Evolutionary conservation across 2,797 vertebrate species (phyloP).

Genomic region (Takifugu rubripes): DNA sequence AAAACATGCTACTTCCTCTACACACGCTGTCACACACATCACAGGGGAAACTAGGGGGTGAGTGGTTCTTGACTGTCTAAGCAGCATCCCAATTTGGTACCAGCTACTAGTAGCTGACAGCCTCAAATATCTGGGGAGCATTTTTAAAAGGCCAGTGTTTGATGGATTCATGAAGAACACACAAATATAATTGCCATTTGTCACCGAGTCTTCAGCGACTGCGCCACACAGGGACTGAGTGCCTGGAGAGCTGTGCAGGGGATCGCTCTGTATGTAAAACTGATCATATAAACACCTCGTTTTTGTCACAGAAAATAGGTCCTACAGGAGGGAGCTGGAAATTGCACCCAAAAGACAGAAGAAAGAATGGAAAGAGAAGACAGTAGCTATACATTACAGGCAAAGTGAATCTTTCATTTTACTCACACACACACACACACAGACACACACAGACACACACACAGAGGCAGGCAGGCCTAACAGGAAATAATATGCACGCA

Average conservation of each 20-base stretch:
- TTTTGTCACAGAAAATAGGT: conserved; percentile 79
- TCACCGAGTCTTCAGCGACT: conserved; percentile 76
- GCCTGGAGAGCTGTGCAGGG: conserved; percentile 61
- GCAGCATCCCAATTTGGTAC: conserved; percentile 84
- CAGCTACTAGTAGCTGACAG: conserved; percentile 78
- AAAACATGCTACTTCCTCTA: conserved; percentile 81
- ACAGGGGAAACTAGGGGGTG: conserved; percentile 78
- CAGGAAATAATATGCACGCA: conserved; percentile 71
- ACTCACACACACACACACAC: conserved; percentile 5
- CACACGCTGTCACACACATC: conserved; percentile 85
- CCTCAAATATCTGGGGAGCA: conserved; percentile 82
- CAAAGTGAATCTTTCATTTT: conserved; percentile 17
- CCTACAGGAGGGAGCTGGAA: conserved; percentile 74
- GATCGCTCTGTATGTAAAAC: conserved; percentile 77
- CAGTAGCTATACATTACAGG: conserved; percentile 25
- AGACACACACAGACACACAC: conserved; percentile 15
- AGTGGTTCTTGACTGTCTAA: conserved; percentile 80
- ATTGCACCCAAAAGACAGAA: conserved; percentile 78
- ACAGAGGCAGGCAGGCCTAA: conserved; percentile 41
- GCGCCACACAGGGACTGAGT: conserved; percentile 72
- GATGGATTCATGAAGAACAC: conserved; percentile 87
- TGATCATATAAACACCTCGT: conserved; percentile 71
- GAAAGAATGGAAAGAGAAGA: conserved; percentile 30
- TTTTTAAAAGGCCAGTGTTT: conserved; percentile 87
- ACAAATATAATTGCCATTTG: conserved; percentile 90